Base-by-base conservation (phyloP, 2,888 invertebrate species). In the Abscondita cerata region DNA sequence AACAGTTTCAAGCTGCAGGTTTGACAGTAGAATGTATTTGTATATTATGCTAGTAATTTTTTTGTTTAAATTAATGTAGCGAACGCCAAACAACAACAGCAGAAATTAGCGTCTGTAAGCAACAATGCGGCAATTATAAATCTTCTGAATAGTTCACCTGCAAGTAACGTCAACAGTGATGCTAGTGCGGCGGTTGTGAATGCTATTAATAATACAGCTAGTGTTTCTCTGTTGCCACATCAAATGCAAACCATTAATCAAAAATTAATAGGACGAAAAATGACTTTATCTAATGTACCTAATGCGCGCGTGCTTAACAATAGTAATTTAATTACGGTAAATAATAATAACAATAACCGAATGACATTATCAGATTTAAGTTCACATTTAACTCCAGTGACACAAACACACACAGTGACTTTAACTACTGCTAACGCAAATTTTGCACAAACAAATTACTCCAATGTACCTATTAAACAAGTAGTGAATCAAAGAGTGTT, bases 41-140 rank as follows among this genome's bases (percentile, higher is more conserved):
- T 12, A 9, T 15, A 15, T 33, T 2, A 25, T 25, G 25, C 25
- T 25, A 25, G 3, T 44, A 4, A 6, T 18, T 44, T 44, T 13
- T 4, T n/a, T n/a, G n/a, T n/a, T 25, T 25, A 25, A 25, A 4
- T 25, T 25, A 25, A n/a, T 73, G 72, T 51, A 71, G 72, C 72
- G 18, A 71, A 70, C 19, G 68, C 72, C 19, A 73, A 73, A 61
- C 72, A 73, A 46, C 76, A 75, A 66, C 48, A 51, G 62, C 76
- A 76, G 66, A 76, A 74, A 64, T 72, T 72, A 60, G 64, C 85
- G 19, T 81, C 84, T 38, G 80, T 78, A 59, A 82, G 80, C 63
- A 88, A 81, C 75, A 91, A 91, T 76, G 87, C 91, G 1, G 89
- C 91, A 8, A 92, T 92, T 73, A 83, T 91, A 64, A 92, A 91